Percentiles rank a stretch among this genome's conserved stretches.
Evolutionary conservation across 2,888 invertebrate genomes (phyloP).

Genomic region (Anoncus sp.): DNA sequence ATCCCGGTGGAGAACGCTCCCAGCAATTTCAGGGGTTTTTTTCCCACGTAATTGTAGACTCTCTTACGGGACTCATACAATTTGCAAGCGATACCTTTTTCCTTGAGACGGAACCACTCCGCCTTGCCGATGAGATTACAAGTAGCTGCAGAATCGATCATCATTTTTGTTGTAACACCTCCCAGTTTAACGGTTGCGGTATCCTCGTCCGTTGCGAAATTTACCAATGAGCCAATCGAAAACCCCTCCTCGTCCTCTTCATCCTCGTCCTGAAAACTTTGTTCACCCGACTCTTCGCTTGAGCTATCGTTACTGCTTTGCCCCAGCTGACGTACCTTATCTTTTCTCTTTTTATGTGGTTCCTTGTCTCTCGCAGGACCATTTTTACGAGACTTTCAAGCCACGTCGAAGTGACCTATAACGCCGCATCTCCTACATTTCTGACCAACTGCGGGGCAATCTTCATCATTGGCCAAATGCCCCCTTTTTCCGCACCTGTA

Average conservation of each 20-base stretch:
- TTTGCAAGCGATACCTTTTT: too few relatives aligned
- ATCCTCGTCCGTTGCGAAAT: too few relatives aligned
- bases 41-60: not conserved
- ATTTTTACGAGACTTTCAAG: not conserved
- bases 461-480: not conserved
- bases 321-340: not conserved
- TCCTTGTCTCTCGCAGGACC: not conserved
- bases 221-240: too few relatives aligned
- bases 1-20: too few relatives aligned
- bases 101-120: not conserved
- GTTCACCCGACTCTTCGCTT: not conserved
- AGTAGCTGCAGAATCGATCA: slow-evolving; percentile 8
- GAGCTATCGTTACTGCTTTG: not conserved
- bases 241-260: slow-evolving; percentile 2
- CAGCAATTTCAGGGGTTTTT: not conserved
- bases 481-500: slow-evolving; percentile 1
- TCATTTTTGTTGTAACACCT: not conserved
- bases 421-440: not conserved
- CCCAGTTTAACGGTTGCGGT: too few relatives aligned
- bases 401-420: not conserved
- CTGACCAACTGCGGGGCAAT: not conserved
- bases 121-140: not conserved
- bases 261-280: not conserved
- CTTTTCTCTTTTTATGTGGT: not conserved
- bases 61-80: not conserved